phyloP scores from a whole-genome alignment of 2,888 invertebrate genomes.

The Trachelus troglodyta region DNA sequence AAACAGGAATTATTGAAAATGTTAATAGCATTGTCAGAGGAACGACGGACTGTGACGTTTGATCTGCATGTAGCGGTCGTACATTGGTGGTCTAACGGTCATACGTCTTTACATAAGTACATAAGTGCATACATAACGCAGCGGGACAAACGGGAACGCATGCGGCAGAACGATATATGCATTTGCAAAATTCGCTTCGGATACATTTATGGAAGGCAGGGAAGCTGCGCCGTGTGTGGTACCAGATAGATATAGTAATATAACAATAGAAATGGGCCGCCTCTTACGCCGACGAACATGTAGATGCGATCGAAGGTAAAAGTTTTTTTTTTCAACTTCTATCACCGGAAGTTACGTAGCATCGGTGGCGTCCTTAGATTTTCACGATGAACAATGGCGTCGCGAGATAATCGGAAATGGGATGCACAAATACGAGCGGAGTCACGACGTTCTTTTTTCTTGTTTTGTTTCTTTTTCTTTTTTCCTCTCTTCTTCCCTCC shows the following conservation, averaged over 20 bases:
- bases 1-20: constrained; percentile 44
- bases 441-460: background rate
- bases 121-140: constrained; percentile 24
- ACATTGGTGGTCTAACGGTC: constrained; percentile 45
- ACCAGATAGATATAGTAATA: background rate
- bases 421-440: background rate
- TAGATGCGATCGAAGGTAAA: constrained; percentile 46
- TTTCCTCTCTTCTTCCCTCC: background rate
- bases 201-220: constrained; percentile 39
- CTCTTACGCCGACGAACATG: constrained; percentile 23
- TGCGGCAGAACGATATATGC: constrained; percentile 23
- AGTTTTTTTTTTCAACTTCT: constrained; percentile 45
- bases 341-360: constrained; percentile 15
- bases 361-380: constrained; percentile 12
- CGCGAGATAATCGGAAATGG: constrained; percentile 1
- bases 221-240: background rate
- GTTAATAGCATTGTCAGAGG: constrained; percentile 28
- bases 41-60: constrained; percentile 34
- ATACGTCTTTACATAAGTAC: constrained; percentile 30
- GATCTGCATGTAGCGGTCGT: constrained; percentile 46
- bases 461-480: background rate
- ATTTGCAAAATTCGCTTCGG: constrained; percentile 39
- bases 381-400: background rate
- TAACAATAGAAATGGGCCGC: background rate
- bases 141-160: constrained; percentile 30